These are phyloP conservation scores for Temnothorax unifasciatus DNA, from an alignment of 2,888 invertebrate species.

Conservation along the genomic window DNA sequence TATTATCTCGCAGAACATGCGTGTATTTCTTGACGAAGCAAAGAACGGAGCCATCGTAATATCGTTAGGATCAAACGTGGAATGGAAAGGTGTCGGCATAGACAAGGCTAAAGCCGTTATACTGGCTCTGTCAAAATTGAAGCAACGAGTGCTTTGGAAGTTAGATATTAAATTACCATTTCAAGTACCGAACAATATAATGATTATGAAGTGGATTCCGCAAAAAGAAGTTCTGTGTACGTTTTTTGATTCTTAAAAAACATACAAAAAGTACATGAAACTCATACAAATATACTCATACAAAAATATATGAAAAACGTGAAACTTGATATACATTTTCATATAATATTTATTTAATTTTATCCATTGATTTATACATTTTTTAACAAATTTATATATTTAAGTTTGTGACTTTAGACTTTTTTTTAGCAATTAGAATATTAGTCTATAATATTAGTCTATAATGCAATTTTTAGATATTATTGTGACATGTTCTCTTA, in stretches of 20 bases:
- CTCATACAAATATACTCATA: too few relatives aligned
- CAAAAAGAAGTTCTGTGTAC: conserved; percentile 38
- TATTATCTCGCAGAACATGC: conserved; percentile 3
- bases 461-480: background rate
- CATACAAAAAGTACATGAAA: too few relatives aligned
- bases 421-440: background rate
- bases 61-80: conserved; percentile 33
- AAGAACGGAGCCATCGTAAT: conserved; percentile 6
- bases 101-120: background rate
- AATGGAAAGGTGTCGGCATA: background rate
- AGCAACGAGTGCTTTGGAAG: conserved; percentile 69
- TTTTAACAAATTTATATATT: background rate
- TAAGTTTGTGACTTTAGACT: background rate
- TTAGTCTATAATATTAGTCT: background rate
- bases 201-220: conserved; percentile 30
- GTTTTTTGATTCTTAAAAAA: background rate
- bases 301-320: background rate
- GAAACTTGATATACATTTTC: background rate
- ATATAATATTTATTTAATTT: background rate
- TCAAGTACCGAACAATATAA: conserved; percentile 4
- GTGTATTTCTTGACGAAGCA: conserved; percentile 26
- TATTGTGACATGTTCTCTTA: background rate
- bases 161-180: conserved; percentile 44
- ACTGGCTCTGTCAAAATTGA: conserved; percentile 44
- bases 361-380: background rate